Evolutionary conservation across 2,888 invertebrate species (phyloP).

Genomic region (Polydrusus tereticollis): DNA sequence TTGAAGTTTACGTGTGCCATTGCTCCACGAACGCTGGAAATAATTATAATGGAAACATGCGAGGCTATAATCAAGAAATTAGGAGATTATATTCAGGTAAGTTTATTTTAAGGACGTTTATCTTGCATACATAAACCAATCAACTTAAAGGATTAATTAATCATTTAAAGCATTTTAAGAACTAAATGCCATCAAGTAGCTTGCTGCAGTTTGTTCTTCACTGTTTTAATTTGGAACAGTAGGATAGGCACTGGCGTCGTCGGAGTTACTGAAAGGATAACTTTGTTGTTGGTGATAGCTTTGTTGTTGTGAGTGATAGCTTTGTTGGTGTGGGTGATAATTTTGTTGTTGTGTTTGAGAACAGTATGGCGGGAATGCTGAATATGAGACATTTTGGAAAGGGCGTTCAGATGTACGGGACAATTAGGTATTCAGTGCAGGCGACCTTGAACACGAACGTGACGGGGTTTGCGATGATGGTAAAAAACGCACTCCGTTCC

Average conservation of each 20-base stretch:
- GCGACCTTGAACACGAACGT: not conserved
- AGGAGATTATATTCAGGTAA: conserved; percentile 40
- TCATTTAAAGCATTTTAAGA: not conserved
- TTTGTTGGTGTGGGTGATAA: not conserved
- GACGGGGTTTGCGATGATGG: not conserved
- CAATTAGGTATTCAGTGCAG: not conserved
- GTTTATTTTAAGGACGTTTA: not conserved
- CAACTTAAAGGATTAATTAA: not conserved
- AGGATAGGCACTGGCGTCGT: not conserved
- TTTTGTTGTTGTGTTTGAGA: not conserved
- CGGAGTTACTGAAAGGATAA: too few relatives aligned
- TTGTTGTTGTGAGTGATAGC: not conserved
- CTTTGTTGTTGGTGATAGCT: not conserved
- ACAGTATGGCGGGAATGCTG: not conserved
- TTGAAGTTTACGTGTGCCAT: conserved; percentile 44
- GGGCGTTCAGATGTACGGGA: not conserved
- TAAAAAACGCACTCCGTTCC: not conserved
- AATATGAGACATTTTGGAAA: not conserved
- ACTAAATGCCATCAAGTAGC: too few relatives aligned
- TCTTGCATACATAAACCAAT: not conserved
- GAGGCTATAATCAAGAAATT: conserved; percentile 35
- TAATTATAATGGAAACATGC: conserved; percentile 47
- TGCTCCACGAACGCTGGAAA: conserved; percentile 40
- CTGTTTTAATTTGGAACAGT: not conserved
- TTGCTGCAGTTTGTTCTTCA: not conserved